phyloP scores from a whole-genome alignment of 2,888 invertebrate genomes.

The Pilophorus perplexus region DNA sequence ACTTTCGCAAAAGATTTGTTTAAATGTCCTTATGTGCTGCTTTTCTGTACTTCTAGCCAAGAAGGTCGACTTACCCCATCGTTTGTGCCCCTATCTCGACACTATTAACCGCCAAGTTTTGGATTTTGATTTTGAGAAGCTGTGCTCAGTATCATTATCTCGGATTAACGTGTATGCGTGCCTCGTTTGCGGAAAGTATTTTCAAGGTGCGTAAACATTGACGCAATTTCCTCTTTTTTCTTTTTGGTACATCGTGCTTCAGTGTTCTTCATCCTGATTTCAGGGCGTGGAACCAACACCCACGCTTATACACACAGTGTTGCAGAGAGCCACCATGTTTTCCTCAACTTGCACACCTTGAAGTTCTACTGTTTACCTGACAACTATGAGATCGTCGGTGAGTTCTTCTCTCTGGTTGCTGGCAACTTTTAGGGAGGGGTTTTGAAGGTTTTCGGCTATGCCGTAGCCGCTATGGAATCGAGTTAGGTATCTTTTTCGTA shows the following conservation, averaged over 20 bases:
- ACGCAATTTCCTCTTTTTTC: not conserved
- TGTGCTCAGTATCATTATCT: constrained; percentile 96
- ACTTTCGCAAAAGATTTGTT: too few species aligned
- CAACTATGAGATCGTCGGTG: constrained; percentile 97
- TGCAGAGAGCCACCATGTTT: constrained; percentile 96
- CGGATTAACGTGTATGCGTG: constrained; percentile 99
- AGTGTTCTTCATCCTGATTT: not conserved
- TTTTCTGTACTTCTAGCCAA: constrained; percentile 9
- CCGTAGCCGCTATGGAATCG: too few species aligned
- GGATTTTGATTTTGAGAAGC: constrained; percentile 99
- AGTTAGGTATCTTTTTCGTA: too few species aligned
- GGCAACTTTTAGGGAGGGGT: too few species aligned
- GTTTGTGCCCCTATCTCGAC: constrained; percentile 93
- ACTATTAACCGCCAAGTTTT: constrained; percentile 95
- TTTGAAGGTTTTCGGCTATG: too few species aligned
- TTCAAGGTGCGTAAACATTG: constrained; percentile 58
- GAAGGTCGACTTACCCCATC: constrained; percentile 49
- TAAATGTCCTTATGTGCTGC: not conserved
- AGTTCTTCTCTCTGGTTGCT: too few species aligned
- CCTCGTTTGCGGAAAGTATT: constrained; percentile 98
- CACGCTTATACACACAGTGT: constrained; percentile 99
- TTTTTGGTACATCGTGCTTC: not conserved
- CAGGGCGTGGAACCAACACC: constrained; percentile 95
- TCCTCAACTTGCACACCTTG: constrained; percentile 90
- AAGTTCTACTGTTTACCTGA: constrained; percentile 99